phyloP scores from a whole-genome alignment of 1,140 invertebrate genomes.

The Pectinophora gossypiella region DNA sequence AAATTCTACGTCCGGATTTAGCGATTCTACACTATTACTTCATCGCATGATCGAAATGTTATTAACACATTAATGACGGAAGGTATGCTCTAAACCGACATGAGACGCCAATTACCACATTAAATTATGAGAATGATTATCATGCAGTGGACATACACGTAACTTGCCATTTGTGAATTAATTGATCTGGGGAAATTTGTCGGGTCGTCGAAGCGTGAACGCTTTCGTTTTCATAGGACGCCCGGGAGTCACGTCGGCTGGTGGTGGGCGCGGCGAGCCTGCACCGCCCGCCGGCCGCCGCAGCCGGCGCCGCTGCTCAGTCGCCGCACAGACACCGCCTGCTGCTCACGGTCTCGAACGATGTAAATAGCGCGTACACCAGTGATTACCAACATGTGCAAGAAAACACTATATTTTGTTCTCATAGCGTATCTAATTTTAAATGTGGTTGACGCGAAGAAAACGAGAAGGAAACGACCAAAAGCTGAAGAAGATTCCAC shows the following conservation, averaged over 20 bases:
- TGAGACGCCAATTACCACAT: constrained; percentile 28
- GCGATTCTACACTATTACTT: not conserved
- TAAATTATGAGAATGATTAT: constrained; percentile 36
- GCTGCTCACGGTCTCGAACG: constrained; percentile 38
- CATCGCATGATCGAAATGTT: not conserved
- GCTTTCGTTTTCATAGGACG: constrained; percentile 68
- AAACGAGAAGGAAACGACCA: constrained; percentile 38
- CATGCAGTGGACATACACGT: constrained; percentile 24
- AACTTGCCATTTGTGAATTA: constrained; percentile 45
- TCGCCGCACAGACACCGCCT: constrained; percentile 42
- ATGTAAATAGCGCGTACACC: constrained; percentile 42
- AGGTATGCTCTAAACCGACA: constrained; percentile 18
- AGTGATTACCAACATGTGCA: constrained; percentile 43
- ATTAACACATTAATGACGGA: constrained; percentile 21
- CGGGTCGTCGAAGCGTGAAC: constrained; percentile 53
- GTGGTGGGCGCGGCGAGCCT: constrained; percentile 9
- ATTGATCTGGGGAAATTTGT: constrained; percentile 57
- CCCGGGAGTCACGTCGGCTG: constrained; percentile 29
- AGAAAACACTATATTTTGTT: constrained; percentile 35
- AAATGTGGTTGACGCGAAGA: constrained; percentile 34
- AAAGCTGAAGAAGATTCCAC: constrained; percentile 37
- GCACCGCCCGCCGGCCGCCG: not conserved
- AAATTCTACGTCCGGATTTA: not conserved
- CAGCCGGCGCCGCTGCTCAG: constrained; percentile 28
- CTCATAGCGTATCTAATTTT: constrained; percentile 36